Conservation (phyloP, 2,888 invertebrate species). For the Habroteleia sp. region DNA sequence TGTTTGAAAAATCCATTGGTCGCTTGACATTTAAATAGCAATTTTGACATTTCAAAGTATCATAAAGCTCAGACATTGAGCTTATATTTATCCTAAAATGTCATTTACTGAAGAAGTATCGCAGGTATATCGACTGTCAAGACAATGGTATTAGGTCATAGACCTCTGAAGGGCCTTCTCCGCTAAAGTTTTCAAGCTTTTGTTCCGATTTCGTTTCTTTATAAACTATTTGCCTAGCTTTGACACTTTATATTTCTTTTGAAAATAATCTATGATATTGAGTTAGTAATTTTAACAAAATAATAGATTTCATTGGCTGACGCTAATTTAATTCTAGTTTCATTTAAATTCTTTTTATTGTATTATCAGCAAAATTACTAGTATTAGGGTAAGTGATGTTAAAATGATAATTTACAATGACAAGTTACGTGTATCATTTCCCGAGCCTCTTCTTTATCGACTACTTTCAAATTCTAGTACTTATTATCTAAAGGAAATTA, state of each 20-base stretch:
- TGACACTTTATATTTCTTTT: conserved; percentile 7
- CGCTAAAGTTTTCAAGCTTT: conserved; percentile 8
- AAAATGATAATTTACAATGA: conserved; percentile 29
- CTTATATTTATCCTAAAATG: neutral
- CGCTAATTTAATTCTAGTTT: neutral
- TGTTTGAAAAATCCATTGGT: too few relatives aligned
- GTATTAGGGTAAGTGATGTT: conserved; percentile 14
- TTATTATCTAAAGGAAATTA: conserved; percentile 20
- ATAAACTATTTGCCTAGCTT: conserved; percentile 4
- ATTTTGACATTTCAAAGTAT: conserved; percentile 14
- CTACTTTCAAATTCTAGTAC: conserved; percentile 18
- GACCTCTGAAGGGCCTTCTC: conserved; percentile 38
- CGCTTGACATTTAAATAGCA: neutral
- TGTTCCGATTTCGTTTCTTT: conserved; percentile 27
- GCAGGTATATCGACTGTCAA: conserved; percentile 6
- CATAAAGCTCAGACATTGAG: conserved; percentile 13
- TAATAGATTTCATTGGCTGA: neutral
- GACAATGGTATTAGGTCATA: conserved; percentile 33
- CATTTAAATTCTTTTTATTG: conserved; percentile 3
- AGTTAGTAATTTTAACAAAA: conserved; percentile 5
- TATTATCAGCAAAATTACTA: conserved; percentile 9
- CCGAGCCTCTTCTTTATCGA: conserved; percentile 9
- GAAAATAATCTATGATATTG: neutral
- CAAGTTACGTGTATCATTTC: conserved; percentile 18
- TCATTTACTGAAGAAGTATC: neutral